phyloP scores from a whole-genome alignment of 2,888 invertebrate species.

The Leucozona laternaria region DNA sequence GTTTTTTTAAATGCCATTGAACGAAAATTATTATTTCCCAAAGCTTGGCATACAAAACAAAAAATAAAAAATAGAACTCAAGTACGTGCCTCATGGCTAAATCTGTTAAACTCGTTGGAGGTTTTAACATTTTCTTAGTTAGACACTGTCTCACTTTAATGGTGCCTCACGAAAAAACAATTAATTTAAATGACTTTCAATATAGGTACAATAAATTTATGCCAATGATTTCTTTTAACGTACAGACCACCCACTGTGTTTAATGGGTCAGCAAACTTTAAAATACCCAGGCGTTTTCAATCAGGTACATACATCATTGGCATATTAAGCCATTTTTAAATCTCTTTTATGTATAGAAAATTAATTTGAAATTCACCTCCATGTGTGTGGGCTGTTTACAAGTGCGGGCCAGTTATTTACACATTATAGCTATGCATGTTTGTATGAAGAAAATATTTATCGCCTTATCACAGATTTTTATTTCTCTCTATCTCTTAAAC shows the following conservation, averaged over 20 bases:
- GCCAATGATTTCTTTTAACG: neutral
- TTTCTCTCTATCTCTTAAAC: conserved; percentile 1
- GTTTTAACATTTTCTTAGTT: neutral
- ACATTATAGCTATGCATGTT: too few relatives aligned
- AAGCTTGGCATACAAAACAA: neutral
- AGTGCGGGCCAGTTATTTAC: neutral
- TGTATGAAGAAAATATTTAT: conserved; percentile 23
- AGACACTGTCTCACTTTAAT: neutral
- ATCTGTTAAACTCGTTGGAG: neutral
- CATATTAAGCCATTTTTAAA: conserved; percentile 33
- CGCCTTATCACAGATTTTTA: conserved; percentile 44
- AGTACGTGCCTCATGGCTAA: conserved; percentile 4
- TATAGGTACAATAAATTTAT: neutral
- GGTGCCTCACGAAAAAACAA: conserved; percentile 11
- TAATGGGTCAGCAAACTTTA: conserved; percentile 52
- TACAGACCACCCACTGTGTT: conserved; percentile 31
- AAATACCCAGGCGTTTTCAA: neutral
- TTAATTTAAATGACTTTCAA: conserved; percentile 1
- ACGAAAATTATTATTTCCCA: neutral
- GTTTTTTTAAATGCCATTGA: neutral
- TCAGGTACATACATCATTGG: neutral
- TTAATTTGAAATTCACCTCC: conserved; percentile 47
- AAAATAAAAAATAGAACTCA: neutral
- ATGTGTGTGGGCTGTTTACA: neutral
- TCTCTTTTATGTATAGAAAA: conserved; percentile 26